Evolutionary conservation across 2,888 invertebrate species (phyloP).

Genomic region (Drosophila sordidula): DNA sequence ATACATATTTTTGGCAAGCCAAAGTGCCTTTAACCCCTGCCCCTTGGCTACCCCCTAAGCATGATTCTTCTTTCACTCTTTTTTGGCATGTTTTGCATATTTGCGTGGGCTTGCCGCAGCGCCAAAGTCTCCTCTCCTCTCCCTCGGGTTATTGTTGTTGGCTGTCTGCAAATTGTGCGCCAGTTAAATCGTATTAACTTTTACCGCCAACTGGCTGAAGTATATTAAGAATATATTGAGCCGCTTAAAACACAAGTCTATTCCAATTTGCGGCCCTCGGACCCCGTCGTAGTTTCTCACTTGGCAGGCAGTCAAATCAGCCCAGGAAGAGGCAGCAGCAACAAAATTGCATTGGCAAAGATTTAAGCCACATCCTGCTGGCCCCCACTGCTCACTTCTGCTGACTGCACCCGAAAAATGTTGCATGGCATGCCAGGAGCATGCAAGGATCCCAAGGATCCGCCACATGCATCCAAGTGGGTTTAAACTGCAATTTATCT

Average conservation of each 20-base stretch:
- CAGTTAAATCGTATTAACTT: constrained; percentile 78
- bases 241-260: constrained; percentile 76
- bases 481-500: constrained; percentile 79
- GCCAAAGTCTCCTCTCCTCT: not conserved
- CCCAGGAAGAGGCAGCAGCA: constrained; percentile 3
- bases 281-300: not conserved
- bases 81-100: constrained; percentile 71
- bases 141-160: constrained; percentile 23
- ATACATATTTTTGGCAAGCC: constrained; percentile 74
- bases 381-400: constrained; percentile 8
- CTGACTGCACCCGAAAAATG: constrained; percentile 54
- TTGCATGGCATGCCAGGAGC: constrained; percentile 50
- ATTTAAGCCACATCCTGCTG: constrained; percentile 11
- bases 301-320: constrained; percentile 66
- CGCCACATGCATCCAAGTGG: constrained; percentile 76
- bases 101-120: constrained; percentile 34
- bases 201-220: constrained; percentile 74
- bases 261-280: constrained; percentile 48
- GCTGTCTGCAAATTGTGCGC: constrained; percentile 65
- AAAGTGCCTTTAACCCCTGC: constrained; percentile 57
- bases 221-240: constrained; percentile 79
- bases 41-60: constrained; percentile 17
- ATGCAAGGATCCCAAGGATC: constrained; percentile 32
- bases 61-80: constrained; percentile 33
- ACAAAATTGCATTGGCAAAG: constrained; percentile 57